phyloP scores from a whole-genome alignment of 2,888 invertebrate genomes.

The Choreutis nemorana region DNA sequence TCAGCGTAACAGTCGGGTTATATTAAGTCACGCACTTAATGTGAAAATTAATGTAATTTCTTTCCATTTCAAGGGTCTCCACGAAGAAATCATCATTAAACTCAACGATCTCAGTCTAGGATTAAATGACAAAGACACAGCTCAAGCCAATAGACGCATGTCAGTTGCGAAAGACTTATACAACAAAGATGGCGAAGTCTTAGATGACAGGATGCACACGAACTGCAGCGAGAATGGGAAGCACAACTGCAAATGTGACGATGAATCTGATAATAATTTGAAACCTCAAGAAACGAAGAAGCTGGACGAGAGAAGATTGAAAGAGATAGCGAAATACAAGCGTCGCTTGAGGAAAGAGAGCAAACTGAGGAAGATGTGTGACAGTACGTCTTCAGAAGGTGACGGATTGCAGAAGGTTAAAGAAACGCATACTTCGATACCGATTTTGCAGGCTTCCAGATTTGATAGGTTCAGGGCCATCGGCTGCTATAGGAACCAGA shows the following conservation, averaged over 20 bases:
- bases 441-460: conserved; percentile 54
- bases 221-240: conserved; percentile 78
- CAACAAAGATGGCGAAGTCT: conserved; percentile 29
- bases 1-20: too few species aligned
- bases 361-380: conserved; percentile 43
- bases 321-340: conserved; percentile 59
- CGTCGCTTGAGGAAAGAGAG: conserved; percentile 48
- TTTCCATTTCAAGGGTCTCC: too few species aligned
- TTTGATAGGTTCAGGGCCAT: conserved; percentile 56
- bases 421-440: conserved; percentile 52
- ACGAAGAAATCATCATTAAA: conserved; percentile 44
- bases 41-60: too few species aligned
- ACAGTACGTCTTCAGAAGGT: conserved; percentile 53
- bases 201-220: conserved; percentile 77
- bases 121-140: too few species aligned
- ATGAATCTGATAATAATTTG: conserved; percentile 67
- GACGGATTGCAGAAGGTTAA: conserved; percentile 24
- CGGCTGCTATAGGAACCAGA: conserved; percentile 54
- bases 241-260: conserved; percentile 78
- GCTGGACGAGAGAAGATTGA: conserved; percentile 42
- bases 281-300: conserved; percentile 30
- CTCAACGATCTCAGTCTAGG: conserved; percentile 57
- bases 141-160: conserved; percentile 15
- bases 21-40: too few species aligned
- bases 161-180: too few species aligned